Conservation (phyloP, 2,888 invertebrate species). For the Melanophora roralis region DNA sequence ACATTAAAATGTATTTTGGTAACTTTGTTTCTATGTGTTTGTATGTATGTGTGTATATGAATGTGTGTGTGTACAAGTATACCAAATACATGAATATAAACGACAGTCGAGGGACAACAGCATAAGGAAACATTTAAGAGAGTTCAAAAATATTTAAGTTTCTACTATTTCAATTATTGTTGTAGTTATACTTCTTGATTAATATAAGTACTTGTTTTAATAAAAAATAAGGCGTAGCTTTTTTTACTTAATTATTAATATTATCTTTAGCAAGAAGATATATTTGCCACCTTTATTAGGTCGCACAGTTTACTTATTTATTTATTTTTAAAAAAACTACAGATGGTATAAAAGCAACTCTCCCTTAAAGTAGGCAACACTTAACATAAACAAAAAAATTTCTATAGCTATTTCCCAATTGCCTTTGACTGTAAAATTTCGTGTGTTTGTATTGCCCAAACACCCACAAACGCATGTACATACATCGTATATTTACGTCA, state of each 20-base stretch:
- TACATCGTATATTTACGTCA: slow-evolving; percentile 31
- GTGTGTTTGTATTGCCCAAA: background rate
- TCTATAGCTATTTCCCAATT: background rate
- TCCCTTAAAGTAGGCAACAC: background rate
- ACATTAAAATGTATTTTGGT: background rate
- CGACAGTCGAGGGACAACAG: background rate
- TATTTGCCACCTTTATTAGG: too few species aligned
- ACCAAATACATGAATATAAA: background rate
- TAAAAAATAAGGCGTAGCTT: too few species aligned
- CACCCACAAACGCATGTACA: background rate
- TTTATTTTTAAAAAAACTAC: too few species aligned
- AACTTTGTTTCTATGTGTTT: background rate
- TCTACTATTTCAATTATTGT: too few species aligned
- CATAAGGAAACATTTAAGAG: background rate
- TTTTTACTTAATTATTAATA: too few species aligned
- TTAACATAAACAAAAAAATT: too few species aligned
- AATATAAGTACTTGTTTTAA: too few species aligned
- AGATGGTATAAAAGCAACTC: too few species aligned
- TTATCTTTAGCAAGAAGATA: too few species aligned
- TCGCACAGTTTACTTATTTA: too few species aligned
- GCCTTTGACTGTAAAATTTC: slow-evolving; percentile 1
- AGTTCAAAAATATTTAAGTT: background rate
- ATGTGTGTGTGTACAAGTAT: background rate
- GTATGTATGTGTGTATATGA: background rate
- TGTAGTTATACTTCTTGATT: too few species aligned